These are phyloP conservation scores for Axea sp. DNA, from an alignment of 2,888 invertebrate species.

Conservation along the genomic window DNA sequence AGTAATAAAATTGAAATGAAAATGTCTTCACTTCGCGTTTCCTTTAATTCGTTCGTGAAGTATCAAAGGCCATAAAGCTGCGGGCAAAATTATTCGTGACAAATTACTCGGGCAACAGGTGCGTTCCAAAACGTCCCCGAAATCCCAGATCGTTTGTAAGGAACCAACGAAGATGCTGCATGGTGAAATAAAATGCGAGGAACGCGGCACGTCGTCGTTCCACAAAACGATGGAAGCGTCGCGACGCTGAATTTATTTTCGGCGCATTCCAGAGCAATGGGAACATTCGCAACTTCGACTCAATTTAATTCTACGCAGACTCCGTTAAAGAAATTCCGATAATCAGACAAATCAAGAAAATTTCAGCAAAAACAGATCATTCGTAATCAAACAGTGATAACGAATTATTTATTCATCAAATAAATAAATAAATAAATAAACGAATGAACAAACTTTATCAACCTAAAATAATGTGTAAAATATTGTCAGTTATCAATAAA, in stretches of 20 bases:
- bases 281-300: constrained; percentile 38
- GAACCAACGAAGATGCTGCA: constrained; percentile 9
- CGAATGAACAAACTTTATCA: too few relatives aligned
- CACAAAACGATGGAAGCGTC: constrained; percentile 61
- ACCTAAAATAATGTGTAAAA: too few relatives aligned
- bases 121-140: constrained; percentile 16
- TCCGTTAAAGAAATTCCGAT: too few relatives aligned
- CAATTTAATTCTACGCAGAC: background rate
- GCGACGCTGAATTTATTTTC: constrained; percentile 63
- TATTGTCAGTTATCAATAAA: too few relatives aligned
- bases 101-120: constrained; percentile 32
- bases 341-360: too few relatives aligned
- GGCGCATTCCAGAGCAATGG: constrained; percentile 59
- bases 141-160: constrained; percentile 42
- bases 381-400: too few relatives aligned
- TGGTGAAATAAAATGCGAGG: constrained; percentile 40
- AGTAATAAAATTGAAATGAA: too few relatives aligned
- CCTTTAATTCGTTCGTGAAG: constrained; percentile 1
- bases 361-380: too few relatives aligned
- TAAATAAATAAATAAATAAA: too few relatives aligned
- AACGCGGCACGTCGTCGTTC: constrained; percentile 53
- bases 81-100: constrained; percentile 6
- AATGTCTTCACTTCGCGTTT: too few relatives aligned
- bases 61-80: background rate
- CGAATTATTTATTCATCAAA: too few relatives aligned